Evolutionary conservation across 2,888 invertebrate species (phyloP).

Genomic region (Pheosia tremula): DNA sequence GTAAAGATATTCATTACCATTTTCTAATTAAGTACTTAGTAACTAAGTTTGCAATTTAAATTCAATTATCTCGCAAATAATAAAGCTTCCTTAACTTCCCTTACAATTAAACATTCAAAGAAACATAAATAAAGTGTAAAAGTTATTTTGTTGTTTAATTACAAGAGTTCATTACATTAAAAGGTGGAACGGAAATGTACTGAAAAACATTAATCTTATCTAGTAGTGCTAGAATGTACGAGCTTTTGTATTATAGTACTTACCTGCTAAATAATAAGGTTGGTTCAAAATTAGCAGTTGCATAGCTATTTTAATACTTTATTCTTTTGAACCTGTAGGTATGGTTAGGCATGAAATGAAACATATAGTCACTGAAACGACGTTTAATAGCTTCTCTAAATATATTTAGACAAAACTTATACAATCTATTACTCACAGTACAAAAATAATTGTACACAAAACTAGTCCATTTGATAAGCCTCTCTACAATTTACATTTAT

Average conservation of each 20-base stretch:
- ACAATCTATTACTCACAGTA: slow-evolving; percentile 48
- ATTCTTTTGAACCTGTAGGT: too few species aligned
- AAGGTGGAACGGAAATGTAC: neutral
- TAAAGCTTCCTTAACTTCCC: neutral
- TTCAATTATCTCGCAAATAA: slow-evolving; percentile 4
- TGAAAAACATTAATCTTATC: neutral
- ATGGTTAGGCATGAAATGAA: neutral
- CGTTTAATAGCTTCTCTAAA: slow-evolving; percentile 47
- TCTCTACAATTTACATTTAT: slow-evolving; percentile 36
- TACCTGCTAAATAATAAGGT: too few species aligned
- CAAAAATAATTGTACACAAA: slow-evolving; percentile 62
- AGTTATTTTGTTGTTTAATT: neutral
- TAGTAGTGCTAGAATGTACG: neutral
- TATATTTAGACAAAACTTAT: slow-evolving; percentile 41
- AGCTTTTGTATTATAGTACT: too few species aligned
- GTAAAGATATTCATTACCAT: neutral
- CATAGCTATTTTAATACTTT: too few species aligned
- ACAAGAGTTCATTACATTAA: neutral
- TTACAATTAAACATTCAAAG: neutral
- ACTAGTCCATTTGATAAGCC: slow-evolving; percentile 33
- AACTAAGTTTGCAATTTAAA: neutral
- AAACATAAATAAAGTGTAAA: slow-evolving; percentile 1
- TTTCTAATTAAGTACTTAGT: slow-evolving; percentile 1
- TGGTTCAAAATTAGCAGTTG: too few species aligned
- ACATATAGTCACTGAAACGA: slow-evolving; percentile 25